phyloP scores from a whole-genome alignment of 2,797 vertebrate species.

The Lophotriccus pileatus region DNA sequence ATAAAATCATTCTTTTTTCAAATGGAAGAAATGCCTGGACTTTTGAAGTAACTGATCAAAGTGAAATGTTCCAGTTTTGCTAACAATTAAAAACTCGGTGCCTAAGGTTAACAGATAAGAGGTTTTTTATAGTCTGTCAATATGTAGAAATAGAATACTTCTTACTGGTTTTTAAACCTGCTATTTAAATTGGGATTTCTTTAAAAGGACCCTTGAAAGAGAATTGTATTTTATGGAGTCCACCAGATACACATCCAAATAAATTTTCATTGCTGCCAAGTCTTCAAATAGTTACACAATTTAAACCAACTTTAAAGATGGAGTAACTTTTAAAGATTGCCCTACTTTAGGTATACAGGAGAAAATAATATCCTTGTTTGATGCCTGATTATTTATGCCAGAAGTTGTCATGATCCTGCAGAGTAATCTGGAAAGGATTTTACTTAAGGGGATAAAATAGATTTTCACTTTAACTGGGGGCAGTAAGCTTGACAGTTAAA shows the following conservation, averaged over 20 bases:
- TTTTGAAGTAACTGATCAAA: not conserved
- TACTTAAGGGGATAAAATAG: conserved; percentile 19
- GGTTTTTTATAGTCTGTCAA: not conserved
- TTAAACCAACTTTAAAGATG: conserved; percentile 8
- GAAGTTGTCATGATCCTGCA: conserved; percentile 38
- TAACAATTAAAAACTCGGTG: not conserved
- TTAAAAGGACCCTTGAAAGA: not conserved
- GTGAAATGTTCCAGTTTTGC: not conserved
- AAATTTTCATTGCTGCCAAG: not conserved
- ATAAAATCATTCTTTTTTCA: not conserved
- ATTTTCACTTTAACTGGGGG: not conserved
- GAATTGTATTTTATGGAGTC: not conserved
- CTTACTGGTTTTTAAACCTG: not conserved
- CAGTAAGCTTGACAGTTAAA: conserved; percentile 24
- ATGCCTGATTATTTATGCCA: conserved; percentile 16
- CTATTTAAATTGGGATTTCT: not conserved
- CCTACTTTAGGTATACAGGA: conserved; percentile 3
- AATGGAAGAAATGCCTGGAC: not conserved
- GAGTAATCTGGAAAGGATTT: conserved; percentile 55
- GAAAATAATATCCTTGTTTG: not conserved
- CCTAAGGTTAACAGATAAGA: not conserved
- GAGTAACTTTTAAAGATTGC: conserved; percentile 19
- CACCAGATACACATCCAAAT: not conserved
- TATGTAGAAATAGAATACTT: not conserved
- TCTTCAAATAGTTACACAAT: not conserved